These are phyloP conservation scores for Pseudoatta argentina DNA, from an alignment of 1,140 invertebrate genomes.

Conservation along the genomic window DNA sequence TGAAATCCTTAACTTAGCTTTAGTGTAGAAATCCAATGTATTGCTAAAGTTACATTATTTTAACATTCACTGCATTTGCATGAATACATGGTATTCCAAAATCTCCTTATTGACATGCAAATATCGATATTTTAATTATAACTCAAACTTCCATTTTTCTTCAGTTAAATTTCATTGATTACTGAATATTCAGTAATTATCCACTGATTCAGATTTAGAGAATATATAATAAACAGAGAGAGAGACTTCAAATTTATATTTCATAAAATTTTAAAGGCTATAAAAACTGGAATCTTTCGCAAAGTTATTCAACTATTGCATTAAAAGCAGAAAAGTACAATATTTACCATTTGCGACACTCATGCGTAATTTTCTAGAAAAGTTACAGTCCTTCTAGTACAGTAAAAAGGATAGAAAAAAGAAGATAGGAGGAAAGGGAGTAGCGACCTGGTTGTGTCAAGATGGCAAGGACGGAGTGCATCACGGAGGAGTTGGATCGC, in stretches of 20 bases:
- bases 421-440: slow-evolving; percentile 18
- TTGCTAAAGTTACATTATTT: no score
- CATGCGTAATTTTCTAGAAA: slow-evolving; percentile 48
- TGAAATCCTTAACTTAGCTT: no score
- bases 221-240: no score
- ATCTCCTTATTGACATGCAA: no score
- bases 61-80: no score
- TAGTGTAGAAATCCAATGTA: no score
- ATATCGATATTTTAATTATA: no score
- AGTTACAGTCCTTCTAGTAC: background rate
- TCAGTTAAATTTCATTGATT: no score
- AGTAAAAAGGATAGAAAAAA: slow-evolving; percentile 29
- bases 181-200: no score
- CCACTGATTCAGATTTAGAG: no score
- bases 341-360: background rate
- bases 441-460: slow-evolving; percentile 47
- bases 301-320: slow-evolving; percentile 12
- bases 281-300: background rate
- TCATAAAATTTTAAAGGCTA: background rate
- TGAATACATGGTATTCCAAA: no score
- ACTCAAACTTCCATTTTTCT: no score
- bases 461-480: slow-evolving; percentile 34
- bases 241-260: background rate
- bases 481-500: slow-evolving; percentile 45
- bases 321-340: background rate